Percentiles rank a stretch among this genome's conserved stretches.
phyloP scores from a whole-genome alignment of 2,888 invertebrate species.

The Physocephala rufipes region DNA sequence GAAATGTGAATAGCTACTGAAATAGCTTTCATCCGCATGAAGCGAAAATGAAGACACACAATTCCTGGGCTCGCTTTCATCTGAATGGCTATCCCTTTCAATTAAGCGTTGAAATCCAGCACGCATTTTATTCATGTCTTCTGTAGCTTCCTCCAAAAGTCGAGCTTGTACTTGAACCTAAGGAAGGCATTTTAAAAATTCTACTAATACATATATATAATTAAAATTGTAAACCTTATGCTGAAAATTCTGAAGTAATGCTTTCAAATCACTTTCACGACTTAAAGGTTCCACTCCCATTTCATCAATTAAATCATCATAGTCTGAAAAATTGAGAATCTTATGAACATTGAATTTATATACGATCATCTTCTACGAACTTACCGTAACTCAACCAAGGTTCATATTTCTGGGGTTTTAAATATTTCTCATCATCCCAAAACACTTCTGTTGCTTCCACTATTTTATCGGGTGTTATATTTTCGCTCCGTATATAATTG shows the following conservation, averaged over 20 bases:
- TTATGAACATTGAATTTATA: background rate
- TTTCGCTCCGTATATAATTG: constrained; percentile 78
- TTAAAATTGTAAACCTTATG: constrained; percentile 39
- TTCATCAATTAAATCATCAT: constrained; percentile 44
- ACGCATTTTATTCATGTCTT: constrained; percentile 59
- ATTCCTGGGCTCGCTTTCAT: constrained; percentile 44
- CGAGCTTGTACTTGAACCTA: constrained; percentile 69
- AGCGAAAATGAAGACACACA: constrained; percentile 68
- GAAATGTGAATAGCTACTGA: constrained; percentile 87
- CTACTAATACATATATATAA: background rate
- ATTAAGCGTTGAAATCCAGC: constrained; percentile 53
- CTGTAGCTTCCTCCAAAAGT: constrained; percentile 70
- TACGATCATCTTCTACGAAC: background rate
- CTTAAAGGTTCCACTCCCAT: constrained; percentile 9
- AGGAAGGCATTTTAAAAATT: constrained; percentile 4
- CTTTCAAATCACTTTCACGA: constrained; percentile 32
- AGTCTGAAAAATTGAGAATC: constrained; percentile 35
- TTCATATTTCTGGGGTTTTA: constrained; percentile 80
- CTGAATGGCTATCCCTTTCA: constrained; percentile 46
- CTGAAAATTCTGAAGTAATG: background rate
- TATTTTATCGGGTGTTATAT: constrained; percentile 69
- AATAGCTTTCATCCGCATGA: constrained; percentile 80
- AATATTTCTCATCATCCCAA: constrained; percentile 82
- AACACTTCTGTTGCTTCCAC: constrained; percentile 67
- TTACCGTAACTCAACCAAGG: constrained; percentile 85